phyloP scores from a whole-genome alignment of 2,113 vertebrate species.

The Zingel zingel region DNA sequence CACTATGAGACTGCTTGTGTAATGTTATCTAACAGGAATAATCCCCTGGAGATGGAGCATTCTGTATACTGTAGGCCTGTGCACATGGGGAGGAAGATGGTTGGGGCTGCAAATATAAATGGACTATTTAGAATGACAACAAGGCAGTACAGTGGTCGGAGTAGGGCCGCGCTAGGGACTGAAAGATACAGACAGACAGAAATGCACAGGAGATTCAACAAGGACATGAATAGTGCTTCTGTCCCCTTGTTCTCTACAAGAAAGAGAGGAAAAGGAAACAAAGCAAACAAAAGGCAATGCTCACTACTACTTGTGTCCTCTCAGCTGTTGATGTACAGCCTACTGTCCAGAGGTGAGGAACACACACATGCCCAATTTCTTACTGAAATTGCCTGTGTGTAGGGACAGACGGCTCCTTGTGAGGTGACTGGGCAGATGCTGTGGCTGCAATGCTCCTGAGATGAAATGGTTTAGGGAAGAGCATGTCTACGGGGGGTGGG shows the following conservation, averaged over 20 bases:
- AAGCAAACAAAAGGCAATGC: conserved; percentile 63
- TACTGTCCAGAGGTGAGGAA: conserved; percentile 62
- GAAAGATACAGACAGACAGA: conserved; percentile 72
- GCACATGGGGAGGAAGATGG: conserved; percentile 27
- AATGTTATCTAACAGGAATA: conserved; percentile 80
- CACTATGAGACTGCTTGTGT: conserved; percentile 70
- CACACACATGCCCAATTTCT: conserved; percentile 42
- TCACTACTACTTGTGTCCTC: conserved; percentile 56
- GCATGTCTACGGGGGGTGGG: conserved; percentile 21
- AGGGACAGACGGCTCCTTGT: conserved; percentile 52
- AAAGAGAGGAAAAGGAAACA: conserved; percentile 43
- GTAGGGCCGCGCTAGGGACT: conserved; percentile 67
- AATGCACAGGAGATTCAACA: conserved; percentile 66
- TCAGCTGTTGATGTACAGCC: conserved; percentile 50
- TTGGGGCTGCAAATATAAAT: conserved; percentile 46
- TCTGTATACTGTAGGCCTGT: conserved; percentile 60
- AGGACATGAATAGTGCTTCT: conserved; percentile 81
- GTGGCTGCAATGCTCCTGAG: conserved; percentile 15
- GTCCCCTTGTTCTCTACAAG: conserved; percentile 67
- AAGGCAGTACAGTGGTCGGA: conserved; percentile 74
- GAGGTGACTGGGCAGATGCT: conserved; percentile 52
- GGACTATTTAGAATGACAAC: conserved; percentile 74
- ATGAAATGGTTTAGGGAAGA: conserved; percentile 37
- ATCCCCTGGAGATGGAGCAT: conserved; percentile 68
- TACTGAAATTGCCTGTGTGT: conserved; percentile 47